Evolutionary conservation across 2,113 vertebrate genomes (phyloP), one percentile per base, ranked within the genome.

Genomic region (Melanotaenia duboulayi): DNA sequence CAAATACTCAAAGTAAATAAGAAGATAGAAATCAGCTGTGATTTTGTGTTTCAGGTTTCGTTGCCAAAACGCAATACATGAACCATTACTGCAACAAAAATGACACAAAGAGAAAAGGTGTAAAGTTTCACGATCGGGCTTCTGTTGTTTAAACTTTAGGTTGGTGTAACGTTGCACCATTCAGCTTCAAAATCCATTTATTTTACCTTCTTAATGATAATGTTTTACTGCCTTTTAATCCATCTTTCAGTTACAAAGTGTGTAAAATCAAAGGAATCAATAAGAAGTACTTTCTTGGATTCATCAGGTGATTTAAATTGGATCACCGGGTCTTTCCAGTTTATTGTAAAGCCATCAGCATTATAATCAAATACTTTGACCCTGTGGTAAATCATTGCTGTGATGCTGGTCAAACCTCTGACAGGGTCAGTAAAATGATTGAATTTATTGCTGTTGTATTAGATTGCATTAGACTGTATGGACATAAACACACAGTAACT

Each of bases 391-490:
- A 62, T 57, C 42, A 46, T 20, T 19, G 13, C 35, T 25, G 32
- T 24, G 11, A 2, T n/a, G 19, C 8, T 2, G 23, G 17, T 55
- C 32, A 11, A 28, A 28, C 28, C 28, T 28, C n/a, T 67, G 46
- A 57, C 58, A 66, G 16, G 24, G 7, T 16, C 17, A 73, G 64
- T 74, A 55, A 50, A 71, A 71, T 44, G 22, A 32, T 32, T 12
- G 2, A 8, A 46, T 75, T 83, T 82, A 59, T 72, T 79, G 35
- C 50, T 65, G 1, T 56, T 57, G 35, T 10, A 39, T 54, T 6
- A 22, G 24, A 76, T 39, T 48, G 8, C 19, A 59, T 57, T 23
- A 40, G 19, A 32, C 44, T 70, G 23, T 46, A 64, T 35, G 58
- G 17, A 32, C 81, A 71, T 46, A 8, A 25, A 64, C 28, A 75